phyloP scores from a whole-genome alignment of 2,113 vertebrate genomes.

The Lamprotornis superbus region DNA sequence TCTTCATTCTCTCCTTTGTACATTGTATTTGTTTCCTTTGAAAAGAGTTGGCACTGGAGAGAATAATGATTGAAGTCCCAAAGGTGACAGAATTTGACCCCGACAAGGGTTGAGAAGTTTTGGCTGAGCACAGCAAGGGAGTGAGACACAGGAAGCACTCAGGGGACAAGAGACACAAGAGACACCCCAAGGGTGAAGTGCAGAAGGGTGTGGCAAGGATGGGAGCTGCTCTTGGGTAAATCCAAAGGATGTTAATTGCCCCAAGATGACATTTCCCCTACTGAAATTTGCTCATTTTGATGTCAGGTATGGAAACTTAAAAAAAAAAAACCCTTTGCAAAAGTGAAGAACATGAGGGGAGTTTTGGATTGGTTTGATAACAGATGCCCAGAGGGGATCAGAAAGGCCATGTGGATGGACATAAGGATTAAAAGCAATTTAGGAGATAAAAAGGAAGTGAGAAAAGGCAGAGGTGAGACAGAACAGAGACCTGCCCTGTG shows the following conservation, averaged over 20 bases:
- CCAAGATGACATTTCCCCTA: neutral
- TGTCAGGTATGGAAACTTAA: neutral
- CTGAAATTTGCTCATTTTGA: neutral
- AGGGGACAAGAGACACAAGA: neutral
- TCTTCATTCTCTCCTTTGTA: conserved; percentile 16
- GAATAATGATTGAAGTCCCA: conserved; percentile 19
- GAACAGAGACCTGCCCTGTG: neutral
- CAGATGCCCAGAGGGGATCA: neutral
- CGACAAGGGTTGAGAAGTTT: conserved; percentile 38
- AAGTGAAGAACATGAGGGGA: neutral
- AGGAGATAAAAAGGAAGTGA: neutral
- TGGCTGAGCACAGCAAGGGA: conserved; percentile 30
- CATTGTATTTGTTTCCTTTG: conserved; percentile 34
- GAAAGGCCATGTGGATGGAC: neutral
- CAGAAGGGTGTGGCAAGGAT: neutral
- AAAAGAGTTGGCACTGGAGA: conserved; percentile 3
- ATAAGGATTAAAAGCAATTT: neutral
- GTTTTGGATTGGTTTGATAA: neutral
- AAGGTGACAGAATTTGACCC: conserved; percentile 43
- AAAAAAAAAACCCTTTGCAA: neutral
- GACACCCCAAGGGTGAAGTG: neutral
- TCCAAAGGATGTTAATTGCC: neutral
- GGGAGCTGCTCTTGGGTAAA: neutral
- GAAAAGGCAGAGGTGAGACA: neutral
- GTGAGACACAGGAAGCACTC: neutral